Percentiles rank a stretch among this genome's conserved stretches.
Conservation (phyloP, 2,888 invertebrate genomes). For the Syritta pipiens region DNA sequence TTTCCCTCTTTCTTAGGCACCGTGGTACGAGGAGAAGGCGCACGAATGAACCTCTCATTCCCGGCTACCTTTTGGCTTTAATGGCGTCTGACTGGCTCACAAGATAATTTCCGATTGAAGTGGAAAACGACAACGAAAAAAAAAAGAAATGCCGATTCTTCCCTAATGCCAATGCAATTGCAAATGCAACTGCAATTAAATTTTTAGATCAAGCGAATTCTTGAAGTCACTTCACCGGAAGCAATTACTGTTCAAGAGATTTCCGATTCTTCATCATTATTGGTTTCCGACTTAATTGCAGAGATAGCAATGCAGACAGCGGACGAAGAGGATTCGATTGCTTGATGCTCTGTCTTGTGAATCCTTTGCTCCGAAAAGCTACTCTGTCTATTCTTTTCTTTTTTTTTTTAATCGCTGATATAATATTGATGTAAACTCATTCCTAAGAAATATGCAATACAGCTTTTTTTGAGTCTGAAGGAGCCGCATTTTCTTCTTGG, state of each 20-base stretch:
- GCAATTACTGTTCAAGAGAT: slow-evolving; percentile 68
- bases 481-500: background rate
- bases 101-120: slow-evolving; percentile 65
- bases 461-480: no score
- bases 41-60: no score
- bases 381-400: no score
- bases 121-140: slow-evolving; percentile 9
- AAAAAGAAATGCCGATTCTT: slow-evolving; percentile 9
- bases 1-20: slow-evolving; percentile 42
- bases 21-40: slow-evolving; percentile 6
- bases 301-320: slow-evolving; percentile 31
- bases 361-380: background rate
- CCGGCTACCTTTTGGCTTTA: slow-evolving; percentile 36
- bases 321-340: slow-evolving; percentile 4
- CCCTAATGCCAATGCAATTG: slow-evolving; percentile 44
- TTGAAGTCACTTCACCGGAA: slow-evolving; percentile 66
- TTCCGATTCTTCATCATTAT: slow-evolving; percentile 68
- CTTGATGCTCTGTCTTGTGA: no score
- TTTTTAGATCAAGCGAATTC: slow-evolving; percentile 68
- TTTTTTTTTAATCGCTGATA: no score
- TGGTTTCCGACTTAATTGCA: slow-evolving; percentile 68
- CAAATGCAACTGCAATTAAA: slow-evolving; percentile 66
- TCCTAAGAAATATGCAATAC: background rate
- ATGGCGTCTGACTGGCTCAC: slow-evolving; percentile 36
- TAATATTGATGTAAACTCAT: slow-evolving; percentile 35